A percentile compares a stretch with the other conserved stretches of the same genome.
Conservation (phyloP, 37 sponge, comb jelly and placozoan genomes). For the Ianthella basta region DNA sequence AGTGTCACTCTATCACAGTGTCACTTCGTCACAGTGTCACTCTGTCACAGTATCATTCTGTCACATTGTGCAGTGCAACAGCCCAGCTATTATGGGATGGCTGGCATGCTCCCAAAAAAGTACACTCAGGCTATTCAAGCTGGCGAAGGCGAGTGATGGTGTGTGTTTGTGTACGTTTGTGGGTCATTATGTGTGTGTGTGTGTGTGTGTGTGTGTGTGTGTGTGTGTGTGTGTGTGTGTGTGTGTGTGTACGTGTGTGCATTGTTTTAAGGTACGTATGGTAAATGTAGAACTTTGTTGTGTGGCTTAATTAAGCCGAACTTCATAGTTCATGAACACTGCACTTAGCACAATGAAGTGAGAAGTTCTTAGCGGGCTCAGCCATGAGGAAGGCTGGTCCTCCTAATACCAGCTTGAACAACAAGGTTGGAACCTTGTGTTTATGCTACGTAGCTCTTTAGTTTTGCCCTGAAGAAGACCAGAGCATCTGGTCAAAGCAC, state of each 20-base stretch:
- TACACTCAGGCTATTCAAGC: conserved; percentile 82
- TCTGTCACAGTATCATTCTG: neutral
- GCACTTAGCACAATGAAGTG: no score
- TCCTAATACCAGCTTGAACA: no score
- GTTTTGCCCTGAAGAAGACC: no score
- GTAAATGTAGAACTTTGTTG: no score
- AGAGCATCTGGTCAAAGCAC: no score
- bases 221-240: conserved; percentile 34
- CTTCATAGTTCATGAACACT: no score
- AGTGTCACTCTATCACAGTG: neutral
- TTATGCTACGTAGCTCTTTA: no score
- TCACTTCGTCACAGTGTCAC: neutral
- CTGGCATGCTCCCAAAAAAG: conserved; percentile 79
- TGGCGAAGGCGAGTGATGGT: conserved; percentile 66
- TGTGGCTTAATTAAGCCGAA: no score
- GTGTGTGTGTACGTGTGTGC: conserved; percentile 21
- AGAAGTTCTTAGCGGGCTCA: no score
- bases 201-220: conserved; percentile 34
- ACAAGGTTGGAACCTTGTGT: no score
- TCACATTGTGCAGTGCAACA: conserved; percentile 71
- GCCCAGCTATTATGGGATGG: conserved; percentile 88
- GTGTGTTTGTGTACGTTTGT: conserved; percentile 24
- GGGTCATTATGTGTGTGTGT: conserved; percentile 10
- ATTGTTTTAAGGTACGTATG: no score
- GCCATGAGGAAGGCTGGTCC: no score